Base-by-base conservation (phyloP, 2,113 vertebrate species). In the Gasterosteus nipponicus region DNA sequence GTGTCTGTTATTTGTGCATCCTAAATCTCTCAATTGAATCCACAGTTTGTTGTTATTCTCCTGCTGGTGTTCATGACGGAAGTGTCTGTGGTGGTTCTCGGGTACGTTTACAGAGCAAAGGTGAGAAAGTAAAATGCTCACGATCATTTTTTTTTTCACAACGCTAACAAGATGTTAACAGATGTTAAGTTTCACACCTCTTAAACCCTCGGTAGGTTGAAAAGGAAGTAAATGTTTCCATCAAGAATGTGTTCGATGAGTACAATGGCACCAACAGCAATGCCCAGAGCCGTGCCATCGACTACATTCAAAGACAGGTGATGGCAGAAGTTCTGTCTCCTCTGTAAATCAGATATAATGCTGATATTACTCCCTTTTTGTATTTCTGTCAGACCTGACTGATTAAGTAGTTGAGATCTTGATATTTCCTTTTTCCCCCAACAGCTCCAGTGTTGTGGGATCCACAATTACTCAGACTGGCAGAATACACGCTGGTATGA, bases 21-120 rank as follows among this genome's bases (percentile, higher is more conserved):
- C 18, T 63, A 31, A 63, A 62, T 68, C 44, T 58, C 63, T 92
- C 19, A 84, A 82, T 94, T 77, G 22, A 26, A 82, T 82, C 72
- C 89, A 14, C 93, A 99, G 98, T 99, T 99, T 93, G 96, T 97
- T 78, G 90, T 97, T 92, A 97, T 99, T 89, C 94, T 99, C 11
- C 92, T 98, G 82, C 86, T 99, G 95, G 97, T 99, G 84, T 98
- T 99, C 87, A 87, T 97, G 84, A 97, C 97, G 0, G 97, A 99
- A 93, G 96, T 97, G 29, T 96, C 96, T 5, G 96, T 98, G 0
- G 97, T 98, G 62, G 95, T 98, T 88, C 95, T 99, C 22, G 98
- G 97, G 81, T 99, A 98, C 42, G 92, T 98, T 92, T 99, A 98
- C 93, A 96, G 97, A 96, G 96, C 96, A 80, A 98, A 98, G 96